Conservation (phyloP, 2,797 vertebrate species). For the Labeo calbasu region DNA sequence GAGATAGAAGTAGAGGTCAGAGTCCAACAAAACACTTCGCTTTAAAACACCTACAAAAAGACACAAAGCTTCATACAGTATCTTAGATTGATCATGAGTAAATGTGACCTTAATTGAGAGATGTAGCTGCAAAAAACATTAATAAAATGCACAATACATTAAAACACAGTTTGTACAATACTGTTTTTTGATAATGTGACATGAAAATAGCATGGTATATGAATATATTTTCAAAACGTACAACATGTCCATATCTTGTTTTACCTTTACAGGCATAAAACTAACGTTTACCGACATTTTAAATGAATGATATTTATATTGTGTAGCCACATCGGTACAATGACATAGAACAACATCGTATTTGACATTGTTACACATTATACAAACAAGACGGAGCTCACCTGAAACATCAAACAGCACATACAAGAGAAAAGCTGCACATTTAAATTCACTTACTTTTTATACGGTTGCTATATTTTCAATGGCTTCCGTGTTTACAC, state of each 20-base stretch:
- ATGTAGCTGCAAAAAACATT: not conserved
- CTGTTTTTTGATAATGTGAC: not conserved
- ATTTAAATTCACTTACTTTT: constrained; percentile 11
- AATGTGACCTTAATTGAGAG: not conserved
- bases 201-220: not conserved
- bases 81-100: not conserved
- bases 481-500: not conserved
- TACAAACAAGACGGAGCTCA: not conserved
- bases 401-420: not conserved
- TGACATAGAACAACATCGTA: not conserved
- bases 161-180: not conserved
- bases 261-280: not conserved
- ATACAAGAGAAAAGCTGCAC: not conserved
- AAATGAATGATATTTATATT: not conserved
- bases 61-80: not conserved
- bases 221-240: not conserved
- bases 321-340: not conserved
- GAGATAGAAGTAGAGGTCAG: constrained; percentile 4
- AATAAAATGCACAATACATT: not conserved
- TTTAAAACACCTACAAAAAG: not conserved
- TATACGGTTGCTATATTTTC: not conserved
- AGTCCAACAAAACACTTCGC: not conserved
- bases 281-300: not conserved
- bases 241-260: not conserved
- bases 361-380: not conserved